A percentile compares a stretch with the other conserved stretches of the same genome.
Conservation (phyloP, 1,140 invertebrate genomes). For the Tetramorium parvispinum region DNA sequence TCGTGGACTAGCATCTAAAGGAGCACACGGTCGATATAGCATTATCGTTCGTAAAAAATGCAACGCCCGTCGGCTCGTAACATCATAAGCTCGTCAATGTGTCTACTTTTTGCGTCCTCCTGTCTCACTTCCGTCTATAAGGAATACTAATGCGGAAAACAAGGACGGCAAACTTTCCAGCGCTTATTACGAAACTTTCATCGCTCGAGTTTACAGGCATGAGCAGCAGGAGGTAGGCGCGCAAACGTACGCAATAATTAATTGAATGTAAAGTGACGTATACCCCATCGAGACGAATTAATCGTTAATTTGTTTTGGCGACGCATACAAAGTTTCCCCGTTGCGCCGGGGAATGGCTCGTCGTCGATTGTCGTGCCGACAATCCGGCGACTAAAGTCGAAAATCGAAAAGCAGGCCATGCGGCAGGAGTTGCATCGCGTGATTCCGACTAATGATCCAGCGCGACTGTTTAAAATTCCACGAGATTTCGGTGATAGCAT, state of each 20-base stretch:
- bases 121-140: not conserved
- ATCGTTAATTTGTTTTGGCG: not conserved
- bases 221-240: no score
- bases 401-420: not conserved
- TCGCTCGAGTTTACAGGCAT: not conserved
- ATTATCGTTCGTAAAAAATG: constrained; percentile 68
- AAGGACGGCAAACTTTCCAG: constrained; percentile 18
- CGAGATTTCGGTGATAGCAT: constrained; percentile 44
- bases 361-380: constrained; percentile 29
- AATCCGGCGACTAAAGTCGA: not conserved
- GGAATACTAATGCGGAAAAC: not conserved
- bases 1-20: not conserved
- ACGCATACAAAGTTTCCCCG: not conserved
- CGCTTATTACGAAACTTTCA: constrained; percentile 21
- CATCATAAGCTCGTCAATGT: constrained; percentile 14
- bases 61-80: constrained; percentile 35
- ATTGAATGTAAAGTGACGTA: not conserved
- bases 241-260: constrained; percentile 9
- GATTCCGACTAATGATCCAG: constrained; percentile 49
- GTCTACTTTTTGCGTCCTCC: not conserved
- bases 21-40: constrained; percentile 53
- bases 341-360: not conserved
- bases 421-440: constrained; percentile 58
- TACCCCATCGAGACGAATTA: not conserved
- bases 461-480: constrained; percentile 55